Conservation (phyloP, 1,140 invertebrate species). For the Ceratina japonica region DNA sequence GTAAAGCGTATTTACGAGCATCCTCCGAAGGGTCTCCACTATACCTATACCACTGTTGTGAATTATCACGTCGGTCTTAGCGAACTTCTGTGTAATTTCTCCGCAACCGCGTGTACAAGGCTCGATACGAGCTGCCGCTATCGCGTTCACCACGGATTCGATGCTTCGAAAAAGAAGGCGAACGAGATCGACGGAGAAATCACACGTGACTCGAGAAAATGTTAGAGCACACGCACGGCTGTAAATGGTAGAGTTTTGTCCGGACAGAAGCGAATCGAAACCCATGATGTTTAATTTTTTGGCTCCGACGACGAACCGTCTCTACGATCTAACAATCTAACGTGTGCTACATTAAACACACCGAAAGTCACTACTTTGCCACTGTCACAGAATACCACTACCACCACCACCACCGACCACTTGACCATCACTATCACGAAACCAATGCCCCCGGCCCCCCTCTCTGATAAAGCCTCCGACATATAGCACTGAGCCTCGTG, state of each 20-base stretch:
- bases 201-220: constrained; percentile 34
- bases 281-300: not conserved
- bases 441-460: constrained; percentile 15
- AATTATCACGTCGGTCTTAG: constrained; percentile 53
- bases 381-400: constrained; percentile 48
- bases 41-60: constrained; percentile 58
- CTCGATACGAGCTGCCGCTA: not conserved
- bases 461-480: constrained; percentile 74
- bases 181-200: constrained; percentile 38
- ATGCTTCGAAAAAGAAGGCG: too few relatives aligned
- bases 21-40: constrained; percentile 77
- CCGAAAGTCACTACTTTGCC: constrained; percentile 53
- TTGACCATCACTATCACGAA: constrained; percentile 43
- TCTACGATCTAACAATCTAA: too few relatives aligned
- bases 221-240: constrained; percentile 55
- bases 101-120: constrained; percentile 5
- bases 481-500: constrained; percentile 82
- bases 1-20: constrained; percentile 61
- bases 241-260: constrained; percentile 41
- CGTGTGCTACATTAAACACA: constrained; percentile 52
- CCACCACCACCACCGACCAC: constrained; percentile 28
- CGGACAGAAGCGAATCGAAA: not conserved
- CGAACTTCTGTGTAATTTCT: constrained; percentile 57
- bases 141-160: not conserved
- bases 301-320: constrained; percentile 18